These are phyloP conservation scores for Steromphala cineraria DNA, from an alignment of 2,888 invertebrate species.

Conservation along the genomic window DNA sequence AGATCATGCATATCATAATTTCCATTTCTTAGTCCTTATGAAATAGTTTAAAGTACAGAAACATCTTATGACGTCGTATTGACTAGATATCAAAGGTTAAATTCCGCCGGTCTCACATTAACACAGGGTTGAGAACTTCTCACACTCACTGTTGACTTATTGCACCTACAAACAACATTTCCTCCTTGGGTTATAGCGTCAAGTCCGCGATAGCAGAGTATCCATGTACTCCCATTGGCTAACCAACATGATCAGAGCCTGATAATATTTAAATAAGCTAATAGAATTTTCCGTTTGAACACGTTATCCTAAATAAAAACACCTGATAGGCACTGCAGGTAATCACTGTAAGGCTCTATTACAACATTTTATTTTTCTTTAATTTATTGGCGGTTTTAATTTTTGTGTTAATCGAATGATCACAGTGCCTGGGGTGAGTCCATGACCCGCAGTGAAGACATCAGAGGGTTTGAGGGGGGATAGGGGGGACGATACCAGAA, in stretches of 20 bases:
- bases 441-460: background rate
- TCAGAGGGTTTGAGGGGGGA: background rate
- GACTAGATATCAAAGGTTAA: too few species aligned
- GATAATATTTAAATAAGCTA: background rate
- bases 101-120: too few species aligned
- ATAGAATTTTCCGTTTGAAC: slow-evolving; percentile 3
- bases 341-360: background rate
- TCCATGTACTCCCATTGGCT: too few species aligned
- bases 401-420: background rate
- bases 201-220: too few species aligned
- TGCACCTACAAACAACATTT: too few species aligned
- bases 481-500: background rate
- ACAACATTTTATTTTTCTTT: slow-evolving; percentile 13
- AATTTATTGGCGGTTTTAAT: slow-evolving; percentile 14
- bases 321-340: background rate
- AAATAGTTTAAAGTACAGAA: too few species aligned
- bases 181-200: too few species aligned
- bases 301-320: background rate
- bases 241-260: background rate
- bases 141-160: too few species aligned
- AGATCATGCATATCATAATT: too few species aligned
- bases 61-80: too few species aligned
- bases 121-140: too few species aligned
- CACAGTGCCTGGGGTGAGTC: background rate
- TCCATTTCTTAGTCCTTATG: too few species aligned